phyloP scores from a whole-genome alignment of 2,888 invertebrate species.

The Cremastinae sp. region DNA sequence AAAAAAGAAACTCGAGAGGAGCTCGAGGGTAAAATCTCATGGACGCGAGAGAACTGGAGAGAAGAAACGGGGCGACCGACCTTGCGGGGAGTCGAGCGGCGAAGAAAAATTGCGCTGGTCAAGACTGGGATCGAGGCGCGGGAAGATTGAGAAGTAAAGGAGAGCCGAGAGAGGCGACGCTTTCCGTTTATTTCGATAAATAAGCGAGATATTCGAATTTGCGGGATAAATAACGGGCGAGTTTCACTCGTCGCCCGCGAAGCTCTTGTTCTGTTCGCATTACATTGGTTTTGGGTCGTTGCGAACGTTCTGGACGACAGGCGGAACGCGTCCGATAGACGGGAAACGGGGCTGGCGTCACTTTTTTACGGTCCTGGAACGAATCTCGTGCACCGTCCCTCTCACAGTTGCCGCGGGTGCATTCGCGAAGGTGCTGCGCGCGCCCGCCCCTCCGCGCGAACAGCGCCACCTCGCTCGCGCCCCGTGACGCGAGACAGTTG shows the following conservation, averaged over 20 bases:
- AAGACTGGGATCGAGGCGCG: background rate
- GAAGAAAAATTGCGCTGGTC: constrained; percentile 48
- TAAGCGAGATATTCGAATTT: background rate
- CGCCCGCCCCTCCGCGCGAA: constrained; percentile 32
- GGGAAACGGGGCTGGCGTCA: constrained; percentile 23
- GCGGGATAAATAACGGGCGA: no score
- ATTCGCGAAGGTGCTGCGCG: constrained; percentile 25
- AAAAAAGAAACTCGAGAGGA: no score
- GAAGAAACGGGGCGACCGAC: background rate
- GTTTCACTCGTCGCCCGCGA: no score
- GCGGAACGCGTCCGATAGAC: constrained; percentile 7
- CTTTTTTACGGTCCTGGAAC: constrained; percentile 49
- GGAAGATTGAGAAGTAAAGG: background rate
- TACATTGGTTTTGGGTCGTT: no score
- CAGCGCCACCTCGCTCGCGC: constrained; percentile 41
- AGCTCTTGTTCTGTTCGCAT: no score
- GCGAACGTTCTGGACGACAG: no score
- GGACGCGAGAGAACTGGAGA: background rate
- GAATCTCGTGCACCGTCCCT: constrained; percentile 48
- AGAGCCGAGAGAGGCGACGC: background rate
- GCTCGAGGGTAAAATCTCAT: background rate
- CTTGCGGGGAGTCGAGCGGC: constrained; percentile 16
- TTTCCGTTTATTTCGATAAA: background rate
- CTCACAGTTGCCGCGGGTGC: constrained; percentile 48
- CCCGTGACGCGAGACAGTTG: constrained; percentile 60